phyloP scores from a whole-genome alignment of 2,797 vertebrate genomes.

The Acrossocheilus fasciatus region DNA sequence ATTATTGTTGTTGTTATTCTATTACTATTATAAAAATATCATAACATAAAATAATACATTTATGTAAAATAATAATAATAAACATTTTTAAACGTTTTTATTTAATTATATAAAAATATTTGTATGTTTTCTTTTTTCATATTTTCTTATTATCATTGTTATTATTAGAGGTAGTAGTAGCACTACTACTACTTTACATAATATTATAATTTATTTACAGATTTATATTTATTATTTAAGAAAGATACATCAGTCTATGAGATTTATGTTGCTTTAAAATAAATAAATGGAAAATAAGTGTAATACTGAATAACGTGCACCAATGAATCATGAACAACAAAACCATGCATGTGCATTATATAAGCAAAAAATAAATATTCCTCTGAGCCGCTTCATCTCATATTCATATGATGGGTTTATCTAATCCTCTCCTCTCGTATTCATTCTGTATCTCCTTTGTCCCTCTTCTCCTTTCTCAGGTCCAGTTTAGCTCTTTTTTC shows the following conservation, averaged over 20 bases:
- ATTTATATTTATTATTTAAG: not conserved
- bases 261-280: not conserved
- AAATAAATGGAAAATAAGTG: not conserved
- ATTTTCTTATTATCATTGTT: no score
- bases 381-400: not conserved
- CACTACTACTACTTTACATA: no score
- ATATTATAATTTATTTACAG: not conserved
- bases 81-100: no score
- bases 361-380: not conserved
- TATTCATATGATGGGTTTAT: not conserved
- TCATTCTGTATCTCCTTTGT: conserved; percentile 1
- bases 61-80: no score
- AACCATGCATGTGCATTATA: not conserved
- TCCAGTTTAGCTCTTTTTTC: not conserved
- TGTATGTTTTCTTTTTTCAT: no score
- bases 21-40: not conserved
- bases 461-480: not conserved
- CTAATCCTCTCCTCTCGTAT: not conserved
- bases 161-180: not conserved
- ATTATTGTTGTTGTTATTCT: no score
- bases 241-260: not conserved
- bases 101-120: no score
- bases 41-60: no score
- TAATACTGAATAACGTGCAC: not conserved
- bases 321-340: not conserved